Base-by-base conservation (phyloP, 2,797 vertebrate genomes). In the Characodon lateralis region DNA sequence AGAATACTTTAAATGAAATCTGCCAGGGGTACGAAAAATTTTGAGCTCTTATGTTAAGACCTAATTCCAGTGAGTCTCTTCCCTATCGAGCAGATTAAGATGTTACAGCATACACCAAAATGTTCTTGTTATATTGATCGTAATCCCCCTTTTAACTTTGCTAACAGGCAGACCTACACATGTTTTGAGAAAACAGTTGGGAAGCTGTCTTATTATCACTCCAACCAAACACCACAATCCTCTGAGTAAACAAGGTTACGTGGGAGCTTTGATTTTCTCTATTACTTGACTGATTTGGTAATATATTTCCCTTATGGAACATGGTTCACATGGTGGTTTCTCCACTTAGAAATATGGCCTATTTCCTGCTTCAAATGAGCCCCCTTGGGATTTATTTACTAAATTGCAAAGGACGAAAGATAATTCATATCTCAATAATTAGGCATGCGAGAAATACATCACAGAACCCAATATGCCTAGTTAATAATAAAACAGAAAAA, bases 341-440 rank as follows among this genome's bases (percentile, higher is more conserved):
- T 90, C 71, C 83, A 86, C 87, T 86, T 84, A 92, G 88, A 91
- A 92, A 94, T 89, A 88, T 92, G 91, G 89, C 92, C 94, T 94
- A 94, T 94, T 95, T 95, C 89, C 87, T 89, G 71, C 93, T 92
- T 95, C 89, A 96, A 94, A 95, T 94, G 87, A 95, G 94, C 87
- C 92, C 95, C 93, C 89, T 71, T 48, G 85, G 89, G 95, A 90
- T 92, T 93, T 91, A 93, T 94, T 94, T 95, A 93, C 89, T 92
- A 95, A 95, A 94, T 93, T 92, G 94, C 91, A 93, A 92, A 94
- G 91, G 91, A 94, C 88, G 89, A 89, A 92, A 94, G 87, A 93
- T 93, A 93, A 93, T 95, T 95, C 91, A 91, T 84, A 94, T 94
- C 91, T 93, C 88, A 90, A 91, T 95, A 96, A 95, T 96, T 95